Conservation (phyloP, 2,797 vertebrate genomes). For the Decapterus maruadsi region DNA sequence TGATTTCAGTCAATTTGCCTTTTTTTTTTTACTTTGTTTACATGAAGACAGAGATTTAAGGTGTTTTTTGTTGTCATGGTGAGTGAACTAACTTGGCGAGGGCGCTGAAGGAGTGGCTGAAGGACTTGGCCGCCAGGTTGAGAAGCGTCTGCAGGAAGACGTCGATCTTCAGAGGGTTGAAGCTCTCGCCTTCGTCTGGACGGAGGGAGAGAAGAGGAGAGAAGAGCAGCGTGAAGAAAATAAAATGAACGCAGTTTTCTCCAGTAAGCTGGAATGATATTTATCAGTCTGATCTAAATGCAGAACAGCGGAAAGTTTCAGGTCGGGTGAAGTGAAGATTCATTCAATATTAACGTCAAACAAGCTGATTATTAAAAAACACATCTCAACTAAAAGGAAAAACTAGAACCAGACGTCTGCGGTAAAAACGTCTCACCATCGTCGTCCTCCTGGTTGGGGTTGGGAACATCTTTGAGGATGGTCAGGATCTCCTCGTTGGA, state of each 20-base stretch:
- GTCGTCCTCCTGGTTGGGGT: slow-evolving; percentile 98
- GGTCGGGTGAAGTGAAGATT: no score
- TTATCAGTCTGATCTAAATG: not conserved
- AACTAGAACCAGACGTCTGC: no score
- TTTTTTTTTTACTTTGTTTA: no score
- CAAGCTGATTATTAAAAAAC: not conserved
- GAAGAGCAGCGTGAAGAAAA: not conserved
- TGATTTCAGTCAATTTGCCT: no score
- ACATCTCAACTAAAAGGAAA: no score
- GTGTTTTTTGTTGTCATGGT: not conserved
- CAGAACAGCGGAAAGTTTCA: not conserved
- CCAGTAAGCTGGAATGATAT: not conserved
- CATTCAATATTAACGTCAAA: not conserved
- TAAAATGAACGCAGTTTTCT: not conserved
- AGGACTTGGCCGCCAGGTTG: slow-evolving; percentile 95
- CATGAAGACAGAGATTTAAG: not conserved
- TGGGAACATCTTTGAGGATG: slow-evolving; percentile 95
- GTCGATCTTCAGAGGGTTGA: slow-evolving; percentile 97
- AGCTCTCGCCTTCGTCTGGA: slow-evolving; percentile 95
- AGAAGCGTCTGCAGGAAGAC: slow-evolving; percentile 98
- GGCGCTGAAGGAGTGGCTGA: slow-evolving; percentile 98
- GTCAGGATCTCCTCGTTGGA: slow-evolving; percentile 94
- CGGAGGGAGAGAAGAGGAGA: not conserved
- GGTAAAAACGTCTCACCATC: slow-evolving; percentile 84
- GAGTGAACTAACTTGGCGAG: slow-evolving; percentile 93